Evolutionary conservation across 2,888 invertebrate genomes (phyloP).

Genomic region (Catocala nupta): DNA sequence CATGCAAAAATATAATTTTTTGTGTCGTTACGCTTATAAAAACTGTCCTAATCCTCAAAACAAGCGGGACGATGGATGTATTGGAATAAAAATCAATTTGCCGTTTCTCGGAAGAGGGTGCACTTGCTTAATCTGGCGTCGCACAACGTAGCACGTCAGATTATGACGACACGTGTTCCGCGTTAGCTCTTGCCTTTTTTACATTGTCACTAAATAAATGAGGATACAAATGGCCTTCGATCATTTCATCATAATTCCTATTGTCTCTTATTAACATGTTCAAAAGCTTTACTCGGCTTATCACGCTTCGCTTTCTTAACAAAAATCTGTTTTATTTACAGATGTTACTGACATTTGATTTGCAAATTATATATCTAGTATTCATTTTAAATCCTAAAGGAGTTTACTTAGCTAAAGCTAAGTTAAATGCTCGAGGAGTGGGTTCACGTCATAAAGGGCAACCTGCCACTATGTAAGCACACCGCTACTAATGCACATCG

Average conservation of each 20-base stretch:
- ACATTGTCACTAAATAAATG: slow-evolving; percentile 44
- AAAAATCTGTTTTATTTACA: too few relatives aligned
- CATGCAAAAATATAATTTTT: slow-evolving; percentile 55
- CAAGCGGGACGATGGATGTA: slow-evolving; percentile 62
- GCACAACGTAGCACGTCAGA: slow-evolving; percentile 74
- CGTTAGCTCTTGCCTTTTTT: slow-evolving; percentile 57
- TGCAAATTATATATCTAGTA: too few relatives aligned
- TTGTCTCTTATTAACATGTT: too few relatives aligned
- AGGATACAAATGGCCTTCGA: not conserved
- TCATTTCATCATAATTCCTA: not conserved
- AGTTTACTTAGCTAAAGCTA: too few relatives aligned
- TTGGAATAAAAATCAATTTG: slow-evolving; percentile 70
- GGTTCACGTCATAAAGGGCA: too few relatives aligned
- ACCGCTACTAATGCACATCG: too few relatives aligned
- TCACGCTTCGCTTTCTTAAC: too few relatives aligned
- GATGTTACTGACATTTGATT: too few relatives aligned
- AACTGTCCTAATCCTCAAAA: slow-evolving; percentile 74
- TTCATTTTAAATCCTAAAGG: too few relatives aligned
- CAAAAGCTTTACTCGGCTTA: too few relatives aligned
- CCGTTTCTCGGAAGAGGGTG: slow-evolving; percentile 77
- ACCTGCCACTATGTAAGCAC: too few relatives aligned
- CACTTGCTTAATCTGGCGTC: slow-evolving; percentile 84
- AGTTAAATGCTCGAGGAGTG: too few relatives aligned
- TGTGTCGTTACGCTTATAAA: slow-evolving; percentile 50
- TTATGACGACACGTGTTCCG: slow-evolving; percentile 76